Evolutionary conservation across 2,888 invertebrate species (phyloP), one percentile per base, ranked within the genome.

Genomic region (Terebella lapidaria): DNA sequence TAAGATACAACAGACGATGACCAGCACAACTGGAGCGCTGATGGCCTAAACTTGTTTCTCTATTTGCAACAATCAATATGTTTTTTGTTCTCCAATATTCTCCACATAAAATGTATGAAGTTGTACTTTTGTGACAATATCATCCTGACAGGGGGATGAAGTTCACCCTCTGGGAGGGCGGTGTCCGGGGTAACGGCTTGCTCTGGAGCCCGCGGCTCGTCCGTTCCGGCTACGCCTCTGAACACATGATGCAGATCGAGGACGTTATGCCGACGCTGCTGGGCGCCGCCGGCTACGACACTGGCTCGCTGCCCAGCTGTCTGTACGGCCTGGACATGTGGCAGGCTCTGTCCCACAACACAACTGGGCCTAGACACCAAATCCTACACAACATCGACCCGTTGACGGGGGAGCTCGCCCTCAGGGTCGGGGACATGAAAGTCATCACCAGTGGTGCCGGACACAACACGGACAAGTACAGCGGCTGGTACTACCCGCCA

Each of bases 181-280:
- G 78, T 1, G 70, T 76, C 63, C 69, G 69, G 28, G 78, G 76
- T 1, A 73, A 76, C 2, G 77, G 77, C 1, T 78, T 78, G 68
- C 74, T 78, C 30, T 42, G 26, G 15, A 56, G 63, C 42, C 63
- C 63, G 27, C 58, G 63, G 5, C 35, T 67, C 24, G 20, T 35
- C 18, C 27, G 47, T 3, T 56, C n/a, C 10, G 65, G 65, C 3
- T 24, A 15, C 22, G 30, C 54, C 10, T 46, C 30, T 25, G 52
- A 35, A 3, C 72, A 71, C 10, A 69, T 78, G 28, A 73, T 78
- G 46, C 78, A 78, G 63, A 72, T 78, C 20, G 70, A 76, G 35
- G 77, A 78, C 63, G 78, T 77, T 77, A 76, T 70, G 65, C 78
- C 78, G 2, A 78, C 77, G 1, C 61, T 78, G 20, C 67, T 77